Evolutionary conservation across 2,797 vertebrate genomes (phyloP).

Genomic region (Peromyscus eremicus): DNA sequence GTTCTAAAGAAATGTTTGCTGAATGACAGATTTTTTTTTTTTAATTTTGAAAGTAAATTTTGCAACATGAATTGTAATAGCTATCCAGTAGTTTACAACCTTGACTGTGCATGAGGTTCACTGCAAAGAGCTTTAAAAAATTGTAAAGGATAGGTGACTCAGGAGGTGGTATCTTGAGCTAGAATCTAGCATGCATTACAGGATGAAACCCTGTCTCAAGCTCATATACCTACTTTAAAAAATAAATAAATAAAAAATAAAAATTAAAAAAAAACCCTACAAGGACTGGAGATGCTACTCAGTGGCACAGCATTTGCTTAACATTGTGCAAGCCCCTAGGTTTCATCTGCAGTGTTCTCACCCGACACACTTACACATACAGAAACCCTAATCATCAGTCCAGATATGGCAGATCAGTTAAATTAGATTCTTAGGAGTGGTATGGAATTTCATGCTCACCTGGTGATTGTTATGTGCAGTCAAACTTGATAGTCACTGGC

Average conservation of each 20-base stretch:
- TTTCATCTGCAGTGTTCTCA: background rate
- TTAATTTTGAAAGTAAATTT: slow-evolving; percentile 59
- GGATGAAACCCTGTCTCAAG: background rate
- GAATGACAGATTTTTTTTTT: slow-evolving; percentile 56
- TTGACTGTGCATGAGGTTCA: slow-evolving; percentile 51
- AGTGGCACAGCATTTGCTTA: background rate
- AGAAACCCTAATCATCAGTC: background rate
- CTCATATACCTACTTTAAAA: background rate
- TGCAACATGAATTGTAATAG: background rate
- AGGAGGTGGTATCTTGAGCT: background rate
- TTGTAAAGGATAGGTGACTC: background rate
- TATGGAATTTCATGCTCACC: slow-evolving; percentile 23
- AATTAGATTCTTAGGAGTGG: slow-evolving; percentile 51
- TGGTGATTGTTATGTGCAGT: slow-evolving; percentile 27
- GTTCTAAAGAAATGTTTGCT: slow-evolving; percentile 67
- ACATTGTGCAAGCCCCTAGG: background rate
- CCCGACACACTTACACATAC: background rate
- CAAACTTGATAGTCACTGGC: slow-evolving; percentile 47
- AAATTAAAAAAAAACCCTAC: background rate
- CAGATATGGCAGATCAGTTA: background rate
- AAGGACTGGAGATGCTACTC: background rate
- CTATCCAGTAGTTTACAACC: slow-evolving; percentile 20
- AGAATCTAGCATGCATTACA: background rate
- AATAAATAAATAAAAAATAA: background rate
- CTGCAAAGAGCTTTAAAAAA: slow-evolving; percentile 44